Base-by-base conservation (phyloP, 2,888 invertebrate genomes). In the Byasa hedistus region DNA sequence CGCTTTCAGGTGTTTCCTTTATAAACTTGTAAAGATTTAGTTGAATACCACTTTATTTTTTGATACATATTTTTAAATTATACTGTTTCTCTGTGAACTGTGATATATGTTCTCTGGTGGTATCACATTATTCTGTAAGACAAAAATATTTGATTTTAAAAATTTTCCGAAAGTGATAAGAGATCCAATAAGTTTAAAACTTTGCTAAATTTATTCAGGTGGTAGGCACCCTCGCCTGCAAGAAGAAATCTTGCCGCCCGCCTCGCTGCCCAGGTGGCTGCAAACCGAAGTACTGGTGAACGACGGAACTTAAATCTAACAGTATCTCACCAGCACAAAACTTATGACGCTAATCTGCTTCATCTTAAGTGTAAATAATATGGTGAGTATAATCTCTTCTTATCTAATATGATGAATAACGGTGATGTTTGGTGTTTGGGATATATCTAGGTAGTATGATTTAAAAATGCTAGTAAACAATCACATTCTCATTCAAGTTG, bases 181-280 rank as follows among this genome's bases (percentile, higher is more conserved):
- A 10, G 32, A 32, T 32, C 32, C 8, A 32, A 32, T 32, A 32
- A 32, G 10, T 1, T 32, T 32, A 27, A 48, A 48, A 48, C 0
- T 22, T 54, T 23, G 3, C 12, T 10, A 32, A 57, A 36, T 57
- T 61, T 55, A 19, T 57, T 32, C 73, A 88, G 86, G 80, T 87
- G 68, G 78, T 81, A 39, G 79, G 86, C 62, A 79, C 84, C 12
- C 70, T 87, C 57, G 88, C 86, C 62, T 88, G 87, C 70, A 80
- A 79, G 68, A 80, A 74, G 63, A 85, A 81, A 71, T 65, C 78
- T 70, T 91, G 91, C 64, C 82, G 86, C 0, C 91, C 91, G 23
- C 90, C 91, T 64, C 87, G 87, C 72, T 91, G 91, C 70, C 90
- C 91, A 36, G 91, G 91, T 63, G 91, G 91, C 69, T 91, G 91